phyloP scores from a whole-genome alignment of 2,113 vertebrate species.

The Chaenocephalus aceratus region DNA sequence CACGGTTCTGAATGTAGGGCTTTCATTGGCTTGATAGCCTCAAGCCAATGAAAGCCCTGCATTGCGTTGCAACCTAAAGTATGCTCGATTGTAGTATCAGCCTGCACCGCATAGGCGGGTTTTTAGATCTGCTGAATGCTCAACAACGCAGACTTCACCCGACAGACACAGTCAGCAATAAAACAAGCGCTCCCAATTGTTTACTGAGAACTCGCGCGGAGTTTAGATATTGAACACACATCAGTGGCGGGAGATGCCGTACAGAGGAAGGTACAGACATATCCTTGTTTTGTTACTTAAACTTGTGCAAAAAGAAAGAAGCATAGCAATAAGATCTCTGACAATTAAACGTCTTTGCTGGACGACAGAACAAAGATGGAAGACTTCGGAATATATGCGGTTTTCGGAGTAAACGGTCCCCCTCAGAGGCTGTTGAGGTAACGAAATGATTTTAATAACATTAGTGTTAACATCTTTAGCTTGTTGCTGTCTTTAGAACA shows the following conservation, averaged over 20 bases:
- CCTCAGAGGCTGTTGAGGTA: slow-evolving; percentile 80
- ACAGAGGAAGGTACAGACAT: background rate
- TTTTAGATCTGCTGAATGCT: rapidly evolving
- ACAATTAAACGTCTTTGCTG: background rate
- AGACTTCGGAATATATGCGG: slow-evolving; percentile 78
- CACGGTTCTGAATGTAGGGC: background rate
- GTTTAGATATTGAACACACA: slow-evolving; percentile 20
- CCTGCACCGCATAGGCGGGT: background rate
- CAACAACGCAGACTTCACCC: background rate
- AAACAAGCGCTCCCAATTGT: slow-evolving; percentile 39
- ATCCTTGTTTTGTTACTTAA: background rate
- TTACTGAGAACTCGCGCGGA: slow-evolving; percentile 49
- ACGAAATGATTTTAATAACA: slow-evolving; percentile 1
- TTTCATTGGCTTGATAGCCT: slow-evolving; percentile 43
- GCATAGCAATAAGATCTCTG: rapidly evolving
- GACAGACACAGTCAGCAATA: rapidly evolving
- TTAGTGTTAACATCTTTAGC: background rate
- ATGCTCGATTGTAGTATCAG: rapidly evolving
- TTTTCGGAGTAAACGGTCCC: slow-evolving; percentile 76
- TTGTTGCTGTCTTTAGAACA: background rate
- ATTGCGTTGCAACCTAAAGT: rapidly evolving
- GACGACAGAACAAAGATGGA: slow-evolving; percentile 65
- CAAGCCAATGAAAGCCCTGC: no score
- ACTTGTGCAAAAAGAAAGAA: background rate
- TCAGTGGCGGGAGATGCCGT: slow-evolving; percentile 68